A percentile compares a stretch with the other conserved stretches of the same genome.
phyloP scores from a whole-genome alignment of 1,140 invertebrate species.

The Aphelinus atriplicis region DNA sequence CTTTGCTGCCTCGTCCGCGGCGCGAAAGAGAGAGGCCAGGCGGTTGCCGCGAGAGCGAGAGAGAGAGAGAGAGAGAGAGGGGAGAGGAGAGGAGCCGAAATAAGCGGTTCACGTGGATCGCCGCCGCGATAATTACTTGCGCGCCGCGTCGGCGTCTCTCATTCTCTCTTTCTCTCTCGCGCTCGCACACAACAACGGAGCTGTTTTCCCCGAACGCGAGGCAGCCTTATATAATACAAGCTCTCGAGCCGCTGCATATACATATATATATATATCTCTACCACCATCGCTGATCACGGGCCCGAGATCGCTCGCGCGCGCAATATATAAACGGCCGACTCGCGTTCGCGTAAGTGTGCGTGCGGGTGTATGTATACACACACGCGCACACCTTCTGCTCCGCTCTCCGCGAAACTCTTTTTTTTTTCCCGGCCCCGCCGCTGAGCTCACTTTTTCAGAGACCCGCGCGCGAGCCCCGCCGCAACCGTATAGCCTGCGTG shows the following conservation, averaged over 20 bases:
- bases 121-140: constrained; percentile 36
- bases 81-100: constrained; percentile 37
- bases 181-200: neutral
- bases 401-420: neutral
- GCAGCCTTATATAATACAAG: neutral
- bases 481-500: no score
- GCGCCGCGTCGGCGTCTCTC: constrained; percentile 17
- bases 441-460: neutral
- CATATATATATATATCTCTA: constrained; percentile 28
- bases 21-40: neutral
- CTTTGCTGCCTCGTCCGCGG: neutral
- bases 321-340: constrained; percentile 8
- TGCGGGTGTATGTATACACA: neutral
- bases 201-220: neutral
- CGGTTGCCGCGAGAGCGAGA: neutral
- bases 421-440: neutral
- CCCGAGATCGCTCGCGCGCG: constrained; percentile 38
- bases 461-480: no score
- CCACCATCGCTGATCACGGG: constrained; percentile 46
- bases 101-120: constrained; percentile 37
- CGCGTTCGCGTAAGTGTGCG: constrained; percentile 5
- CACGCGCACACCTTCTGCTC: neutral
- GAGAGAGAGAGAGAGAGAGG: constrained; percentile 32
- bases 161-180: constrained; percentile 35
- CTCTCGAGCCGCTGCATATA: neutral